phyloP scores from a whole-genome alignment of 2,888 invertebrate species.

The Calameuta filiformis region DNA sequence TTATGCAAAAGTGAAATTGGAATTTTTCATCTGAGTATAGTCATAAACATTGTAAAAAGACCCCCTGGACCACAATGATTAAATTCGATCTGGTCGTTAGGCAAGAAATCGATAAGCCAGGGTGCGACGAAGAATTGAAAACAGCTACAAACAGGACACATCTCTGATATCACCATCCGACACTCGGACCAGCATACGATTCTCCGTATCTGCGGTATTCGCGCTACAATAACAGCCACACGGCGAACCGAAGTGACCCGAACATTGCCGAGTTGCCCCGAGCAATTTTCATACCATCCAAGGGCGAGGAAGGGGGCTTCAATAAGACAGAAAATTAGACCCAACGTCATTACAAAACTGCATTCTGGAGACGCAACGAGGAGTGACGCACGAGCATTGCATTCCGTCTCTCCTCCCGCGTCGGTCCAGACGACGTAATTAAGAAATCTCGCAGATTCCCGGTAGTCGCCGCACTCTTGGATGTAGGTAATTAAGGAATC shows the following conservation, averaged over 20 bases:
- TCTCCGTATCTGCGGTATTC: neutral
- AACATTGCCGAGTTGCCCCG: neutral
- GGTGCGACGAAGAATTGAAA: neutral
- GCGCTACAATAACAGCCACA: neutral
- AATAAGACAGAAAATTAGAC: neutral
- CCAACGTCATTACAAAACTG: neutral
- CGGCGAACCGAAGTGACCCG: neutral
- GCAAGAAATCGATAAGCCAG: neutral
- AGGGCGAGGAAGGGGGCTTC: neutral
- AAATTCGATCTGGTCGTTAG: neutral
- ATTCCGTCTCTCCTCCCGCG: too few species aligned
- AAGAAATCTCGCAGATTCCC: slow-evolving; percentile 62
- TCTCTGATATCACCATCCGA: too few species aligned
- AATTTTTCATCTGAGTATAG: neutral
- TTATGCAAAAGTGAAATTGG: neutral
- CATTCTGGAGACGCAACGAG: neutral
- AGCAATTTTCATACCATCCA: neutral
- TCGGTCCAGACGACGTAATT: slow-evolving; percentile 48
- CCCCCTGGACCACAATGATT: neutral
- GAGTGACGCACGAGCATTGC: neutral
- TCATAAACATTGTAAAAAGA: rapidly evolving
- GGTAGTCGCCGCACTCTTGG: slow-evolving; percentile 42
- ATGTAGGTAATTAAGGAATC: slow-evolving; percentile 59
- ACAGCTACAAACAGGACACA: neutral
- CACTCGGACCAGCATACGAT: too few species aligned